phyloP scores from a whole-genome alignment of 2,113 vertebrate genomes.

The Glaucidium brasilianum region DNA sequence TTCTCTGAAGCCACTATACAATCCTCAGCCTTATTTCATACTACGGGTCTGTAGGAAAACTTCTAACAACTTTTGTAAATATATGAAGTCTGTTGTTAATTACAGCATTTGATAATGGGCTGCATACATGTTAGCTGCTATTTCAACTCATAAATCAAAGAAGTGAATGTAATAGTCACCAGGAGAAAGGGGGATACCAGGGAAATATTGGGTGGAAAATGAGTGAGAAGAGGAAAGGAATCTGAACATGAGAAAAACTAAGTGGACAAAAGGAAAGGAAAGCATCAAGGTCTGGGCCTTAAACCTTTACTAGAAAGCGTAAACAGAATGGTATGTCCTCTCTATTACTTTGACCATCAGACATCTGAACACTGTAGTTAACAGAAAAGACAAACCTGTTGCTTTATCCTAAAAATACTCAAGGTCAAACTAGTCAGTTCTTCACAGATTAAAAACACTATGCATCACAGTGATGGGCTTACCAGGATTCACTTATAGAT shows the following conservation, averaged over 20 bases:
- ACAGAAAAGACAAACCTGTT: background rate
- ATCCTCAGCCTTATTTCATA: background rate
- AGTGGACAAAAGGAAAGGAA: background rate
- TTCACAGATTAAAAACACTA: background rate
- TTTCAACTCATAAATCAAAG: background rate
- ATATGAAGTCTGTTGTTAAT: background rate
- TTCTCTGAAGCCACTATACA: background rate
- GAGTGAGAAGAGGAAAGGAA: background rate
- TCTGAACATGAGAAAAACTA: background rate
- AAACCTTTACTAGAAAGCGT: background rate
- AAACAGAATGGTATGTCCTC: background rate
- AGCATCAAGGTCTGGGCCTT: background rate
- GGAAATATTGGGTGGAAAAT: background rate
- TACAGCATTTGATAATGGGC: background rate
- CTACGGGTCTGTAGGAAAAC: background rate
- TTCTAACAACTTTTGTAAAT: background rate
- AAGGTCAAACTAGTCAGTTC: background rate
- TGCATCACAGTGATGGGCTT: background rate
- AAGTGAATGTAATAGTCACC: background rate
- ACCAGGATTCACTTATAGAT: background rate
- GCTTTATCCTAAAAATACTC: background rate
- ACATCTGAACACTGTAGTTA: background rate
- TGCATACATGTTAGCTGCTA: background rate
- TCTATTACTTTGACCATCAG: background rate
- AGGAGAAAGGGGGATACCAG: background rate